Evolutionary conservation across 1,140 invertebrate species (phyloP).

Genomic region (Campoletis sonorensis): DNA sequence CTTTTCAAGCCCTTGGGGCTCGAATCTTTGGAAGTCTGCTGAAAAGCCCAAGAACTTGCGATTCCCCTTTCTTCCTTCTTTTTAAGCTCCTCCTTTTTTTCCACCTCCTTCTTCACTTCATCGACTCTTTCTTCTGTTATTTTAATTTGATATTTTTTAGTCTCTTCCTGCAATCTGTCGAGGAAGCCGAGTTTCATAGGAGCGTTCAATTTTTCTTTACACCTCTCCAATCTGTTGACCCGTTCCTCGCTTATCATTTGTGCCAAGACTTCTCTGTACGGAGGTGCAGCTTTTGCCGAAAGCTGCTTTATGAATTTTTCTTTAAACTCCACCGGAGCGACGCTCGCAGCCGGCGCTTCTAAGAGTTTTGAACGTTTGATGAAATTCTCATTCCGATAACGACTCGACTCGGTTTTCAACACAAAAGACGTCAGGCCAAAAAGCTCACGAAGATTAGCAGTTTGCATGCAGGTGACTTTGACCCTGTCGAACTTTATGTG

Average conservation of each 20-base stretch:
- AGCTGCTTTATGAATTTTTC: conserved; percentile 65
- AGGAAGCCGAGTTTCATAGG: background rate
- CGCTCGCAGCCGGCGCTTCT: conserved; percentile 66
- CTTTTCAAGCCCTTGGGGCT: background rate
- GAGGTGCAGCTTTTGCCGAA: conserved; percentile 53
- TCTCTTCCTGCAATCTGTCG: background rate
- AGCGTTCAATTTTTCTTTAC: background rate
- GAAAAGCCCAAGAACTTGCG: too few species aligned
- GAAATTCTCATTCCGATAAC: conserved; percentile 60
- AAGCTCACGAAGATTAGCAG: conserved; percentile 69
- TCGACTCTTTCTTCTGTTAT: background rate
- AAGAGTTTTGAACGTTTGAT: conserved; percentile 70
- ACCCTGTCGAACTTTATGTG: conserved; percentile 70
- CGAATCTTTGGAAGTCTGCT: too few species aligned
- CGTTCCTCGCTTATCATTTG: conserved; percentile 60
- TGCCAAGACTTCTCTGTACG: conserved; percentile 64
- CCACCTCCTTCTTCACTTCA: too few species aligned
- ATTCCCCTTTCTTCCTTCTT: too few species aligned
- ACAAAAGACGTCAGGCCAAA: conserved; percentile 70
- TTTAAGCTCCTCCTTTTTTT: too few species aligned
- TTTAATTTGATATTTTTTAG: background rate
- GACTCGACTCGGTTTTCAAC: conserved; percentile 66
- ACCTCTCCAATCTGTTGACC: background rate
- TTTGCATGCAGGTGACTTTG: conserved; percentile 73
- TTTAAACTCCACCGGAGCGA: conserved; percentile 61